A percentile compares a stretch with the other conserved stretches of the same genome.
These are phyloP conservation scores for Tricholauxania praeusta DNA, from an alignment of 2,888 invertebrate species.

Conservation along the genomic window DNA sequence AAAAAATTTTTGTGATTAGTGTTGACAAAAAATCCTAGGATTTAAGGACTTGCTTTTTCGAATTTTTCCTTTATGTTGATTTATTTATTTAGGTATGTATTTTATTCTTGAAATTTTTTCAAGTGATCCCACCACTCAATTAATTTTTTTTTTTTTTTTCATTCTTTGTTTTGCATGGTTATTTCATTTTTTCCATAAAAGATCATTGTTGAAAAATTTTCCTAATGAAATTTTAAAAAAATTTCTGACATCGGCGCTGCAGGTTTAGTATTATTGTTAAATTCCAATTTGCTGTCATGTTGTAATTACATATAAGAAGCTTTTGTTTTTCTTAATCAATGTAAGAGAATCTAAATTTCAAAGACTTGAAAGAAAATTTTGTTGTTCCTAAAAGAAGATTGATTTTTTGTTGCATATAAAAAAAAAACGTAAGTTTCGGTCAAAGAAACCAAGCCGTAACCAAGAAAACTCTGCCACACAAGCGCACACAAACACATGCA, in stretches of 20 bases:
- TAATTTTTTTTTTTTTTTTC: constrained; percentile 28
- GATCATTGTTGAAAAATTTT: constrained; percentile 33
- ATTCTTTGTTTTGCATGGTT: neutral
- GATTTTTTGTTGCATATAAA: neutral
- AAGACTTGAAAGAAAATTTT: neutral
- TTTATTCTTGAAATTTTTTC: constrained; percentile 26
- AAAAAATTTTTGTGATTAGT: constrained; percentile 67
- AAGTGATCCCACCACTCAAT: constrained; percentile 20
- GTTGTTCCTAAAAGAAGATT: constrained; percentile 9
- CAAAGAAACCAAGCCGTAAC: constrained; percentile 55
- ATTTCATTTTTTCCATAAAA: constrained; percentile 16
- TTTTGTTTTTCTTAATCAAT: constrained; percentile 2
- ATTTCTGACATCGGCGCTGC: constrained; percentile 10
- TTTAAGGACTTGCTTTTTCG: constrained; percentile 18
- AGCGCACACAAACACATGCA: constrained; percentile 39
- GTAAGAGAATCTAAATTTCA: neutral
- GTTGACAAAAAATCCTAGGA: constrained; percentile 57
- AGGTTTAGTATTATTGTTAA: neutral
- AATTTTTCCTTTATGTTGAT: constrained; percentile 27
- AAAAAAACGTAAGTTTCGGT: neutral
- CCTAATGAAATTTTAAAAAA: constrained; percentile 27
- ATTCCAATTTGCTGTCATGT: constrained; percentile 25
- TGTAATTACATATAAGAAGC: constrained; percentile 1
- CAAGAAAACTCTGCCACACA: constrained; percentile 63
- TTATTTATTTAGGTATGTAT: neutral